phyloP scores from a whole-genome alignment of 2,113 vertebrate genomes.

The Cichladusa arquata region DNA sequence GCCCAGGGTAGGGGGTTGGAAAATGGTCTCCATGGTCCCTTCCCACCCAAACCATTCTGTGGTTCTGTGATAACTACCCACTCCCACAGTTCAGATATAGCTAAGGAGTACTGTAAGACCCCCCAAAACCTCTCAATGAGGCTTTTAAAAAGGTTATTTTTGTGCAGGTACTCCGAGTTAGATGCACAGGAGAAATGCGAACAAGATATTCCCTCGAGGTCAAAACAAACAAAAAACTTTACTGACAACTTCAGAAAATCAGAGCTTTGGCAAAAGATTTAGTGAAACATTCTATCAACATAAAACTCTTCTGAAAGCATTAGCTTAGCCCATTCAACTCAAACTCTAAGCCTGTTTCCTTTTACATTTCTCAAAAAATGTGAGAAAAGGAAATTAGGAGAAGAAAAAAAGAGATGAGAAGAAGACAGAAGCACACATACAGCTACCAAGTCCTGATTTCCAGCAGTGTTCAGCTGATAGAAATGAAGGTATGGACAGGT shows the following conservation, averaged over 20 bases:
- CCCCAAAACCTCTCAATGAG: accelerated
- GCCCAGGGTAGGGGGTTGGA: neutral
- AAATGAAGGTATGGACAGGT: neutral
- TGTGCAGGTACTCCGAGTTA: neutral
- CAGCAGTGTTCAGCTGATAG: neutral
- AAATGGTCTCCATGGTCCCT: neutral
- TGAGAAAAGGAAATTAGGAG: neutral
- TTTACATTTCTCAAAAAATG: neutral
- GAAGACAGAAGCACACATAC: neutral
- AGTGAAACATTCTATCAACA: neutral
- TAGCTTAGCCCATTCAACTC: neutral
- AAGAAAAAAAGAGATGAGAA: neutral
- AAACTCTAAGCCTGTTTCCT: accelerated
- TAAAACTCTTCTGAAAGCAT: neutral
- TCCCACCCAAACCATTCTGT: neutral
- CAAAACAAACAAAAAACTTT: neutral
- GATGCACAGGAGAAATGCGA: neutral
- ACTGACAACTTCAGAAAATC: neutral
- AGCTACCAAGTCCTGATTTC: neutral
- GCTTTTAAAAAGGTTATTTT: neutral
- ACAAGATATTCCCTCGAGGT: neutral
- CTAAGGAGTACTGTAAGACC: neutral
- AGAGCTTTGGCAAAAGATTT: neutral
- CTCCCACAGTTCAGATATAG: neutral
- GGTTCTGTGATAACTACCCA: neutral